Evolutionary conservation across 1,140 invertebrate species (phyloP).

Genomic region (Calosoma granatense): DNA sequence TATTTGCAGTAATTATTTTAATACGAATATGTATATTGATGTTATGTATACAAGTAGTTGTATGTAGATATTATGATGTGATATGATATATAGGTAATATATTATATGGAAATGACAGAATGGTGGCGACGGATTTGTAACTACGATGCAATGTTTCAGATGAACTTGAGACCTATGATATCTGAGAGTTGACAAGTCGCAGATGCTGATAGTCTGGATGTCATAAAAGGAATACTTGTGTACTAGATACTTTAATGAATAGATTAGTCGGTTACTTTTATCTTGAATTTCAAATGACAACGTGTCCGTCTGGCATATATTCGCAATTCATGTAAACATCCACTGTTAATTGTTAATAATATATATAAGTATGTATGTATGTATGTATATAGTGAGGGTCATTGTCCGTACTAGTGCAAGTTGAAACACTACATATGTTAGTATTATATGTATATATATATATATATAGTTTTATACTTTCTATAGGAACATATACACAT

Average conservation of each 20-base stretch:
- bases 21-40: no score
- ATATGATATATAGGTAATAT: no score
- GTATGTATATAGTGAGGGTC: background rate
- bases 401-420: no score
- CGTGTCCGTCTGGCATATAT: background rate
- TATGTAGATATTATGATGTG: no score
- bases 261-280: background rate
- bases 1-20: no score
- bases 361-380: background rate
- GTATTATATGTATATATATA: no score
- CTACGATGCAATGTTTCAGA: background rate
- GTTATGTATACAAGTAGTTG: no score
- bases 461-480: no score
- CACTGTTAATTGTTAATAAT: background rate
- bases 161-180: background rate
- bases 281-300: background rate
- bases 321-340: constrained; percentile 1
- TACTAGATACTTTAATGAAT: background rate
- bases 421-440: no score
- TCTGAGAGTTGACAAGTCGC: constrained; percentile 1
- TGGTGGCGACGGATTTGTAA: no score
- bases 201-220: background rate
- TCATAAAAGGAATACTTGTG: background rate
- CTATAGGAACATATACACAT: no score
- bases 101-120: no score